Base-by-base conservation (phyloP, 2,113 vertebrate species). In the Halichoerus grypus region DNA sequence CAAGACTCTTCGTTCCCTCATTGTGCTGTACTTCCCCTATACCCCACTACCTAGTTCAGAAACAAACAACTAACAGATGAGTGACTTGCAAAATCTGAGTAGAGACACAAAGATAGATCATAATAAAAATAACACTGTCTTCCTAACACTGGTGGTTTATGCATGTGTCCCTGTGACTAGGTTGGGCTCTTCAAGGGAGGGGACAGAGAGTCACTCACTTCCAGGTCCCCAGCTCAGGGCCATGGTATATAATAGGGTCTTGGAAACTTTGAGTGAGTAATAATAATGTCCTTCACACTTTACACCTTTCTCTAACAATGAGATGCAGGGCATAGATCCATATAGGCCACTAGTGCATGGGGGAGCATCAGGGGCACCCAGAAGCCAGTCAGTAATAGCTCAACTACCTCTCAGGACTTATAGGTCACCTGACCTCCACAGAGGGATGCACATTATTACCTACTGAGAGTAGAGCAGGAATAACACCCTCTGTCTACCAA, bases 41-140 rank as follows among this genome's bases (percentile, higher is more conserved):
- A 79, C 31, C 12, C 28, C 10, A 59, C n/a, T 46, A 31, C 31
- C 12, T 1, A 63, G 42, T 51, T 86, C 33, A 94, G 79, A 77
- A 36, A 65, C 6, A 61, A 51, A 39, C 14, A 74, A 72, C 22
- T 39, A 72, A 82, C 10, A 81, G 72, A 5, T 49, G 28, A 81
- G 53, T 36, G 28, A 77, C 82, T 65, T 81, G 63, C 24, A 77
- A 94, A 93, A 77, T 36, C 51, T 55, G 33, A 97, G n/a, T 7
- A 89, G 81, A 76, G 93, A 94, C 11, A 77, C 10, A 55, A 84
- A 94, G 36, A 59, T 12, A 93, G 80, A 71, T 19, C 42, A 88
- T 26, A 71, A 46, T 76, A 84, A 67, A 90, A 96, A 69, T 49
- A 67, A 72, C 26, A 57, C 77, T 96, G n/a, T 67, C 51, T 96